Evolutionary conservation across 2,888 invertebrate genomes (phyloP).

Genomic region (Euclidia mi): DNA sequence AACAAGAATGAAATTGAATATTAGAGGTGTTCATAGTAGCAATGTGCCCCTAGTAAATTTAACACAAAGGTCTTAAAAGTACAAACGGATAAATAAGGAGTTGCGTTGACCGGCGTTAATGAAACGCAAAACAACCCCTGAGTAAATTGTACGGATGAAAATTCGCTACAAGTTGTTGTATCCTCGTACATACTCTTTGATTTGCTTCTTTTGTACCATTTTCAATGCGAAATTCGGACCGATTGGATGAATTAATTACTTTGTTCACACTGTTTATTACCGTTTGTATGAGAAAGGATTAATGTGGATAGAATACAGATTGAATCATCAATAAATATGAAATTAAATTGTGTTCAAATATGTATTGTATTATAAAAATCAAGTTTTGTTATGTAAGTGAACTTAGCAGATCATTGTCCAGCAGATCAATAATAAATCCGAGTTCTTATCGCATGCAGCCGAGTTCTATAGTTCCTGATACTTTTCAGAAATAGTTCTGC

Average conservation of each 20-base stretch:
- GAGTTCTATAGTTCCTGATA: too few relatives aligned
- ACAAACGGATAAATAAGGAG: slow-evolving; percentile 76
- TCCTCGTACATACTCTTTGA: slow-evolving; percentile 37
- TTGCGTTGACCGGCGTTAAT: slow-evolving; percentile 81
- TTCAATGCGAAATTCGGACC: slow-evolving; percentile 33
- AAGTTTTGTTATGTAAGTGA: too few relatives aligned
- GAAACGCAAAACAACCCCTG: slow-evolving; percentile 81
- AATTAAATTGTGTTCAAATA: slow-evolving; percentile 4
- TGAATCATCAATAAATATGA: not conserved
- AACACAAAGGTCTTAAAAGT: slow-evolving; percentile 63
- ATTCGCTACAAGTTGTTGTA: slow-evolving; percentile 61
- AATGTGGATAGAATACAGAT: not conserved
- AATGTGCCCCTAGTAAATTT: slow-evolving; percentile 54
- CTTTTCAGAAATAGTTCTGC: too few relatives aligned
- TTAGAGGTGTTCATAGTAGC: too few relatives aligned
- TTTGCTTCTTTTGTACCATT: slow-evolving; percentile 45
- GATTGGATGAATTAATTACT: slow-evolving; percentile 43
- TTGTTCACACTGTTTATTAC: slow-evolving; percentile 14
- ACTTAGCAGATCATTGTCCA: too few relatives aligned
- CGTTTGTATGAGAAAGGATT: slow-evolving; percentile 1
- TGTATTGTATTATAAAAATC: not conserved
- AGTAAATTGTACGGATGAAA: slow-evolving; percentile 73
- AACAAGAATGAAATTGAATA: too few relatives aligned
- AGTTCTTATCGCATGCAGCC: too few relatives aligned
- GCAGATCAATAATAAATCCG: too few relatives aligned